Evolutionary conservation across 2,888 invertebrate species (phyloP).

Genomic region (Sipha maydis): DNA sequence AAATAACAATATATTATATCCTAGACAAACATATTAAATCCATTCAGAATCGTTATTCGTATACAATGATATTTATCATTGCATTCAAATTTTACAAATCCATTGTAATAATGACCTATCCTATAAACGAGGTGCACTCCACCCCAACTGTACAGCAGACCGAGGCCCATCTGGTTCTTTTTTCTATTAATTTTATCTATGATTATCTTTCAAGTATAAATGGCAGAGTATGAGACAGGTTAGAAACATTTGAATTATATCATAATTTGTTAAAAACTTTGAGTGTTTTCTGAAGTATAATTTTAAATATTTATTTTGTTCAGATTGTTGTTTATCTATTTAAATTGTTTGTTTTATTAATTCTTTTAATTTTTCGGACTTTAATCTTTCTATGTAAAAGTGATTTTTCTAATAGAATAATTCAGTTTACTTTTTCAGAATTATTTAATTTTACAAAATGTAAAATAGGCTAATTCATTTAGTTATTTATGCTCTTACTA

Average conservation of each 20-base stretch:
- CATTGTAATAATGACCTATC: too few species aligned
- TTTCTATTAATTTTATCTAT: too few species aligned
- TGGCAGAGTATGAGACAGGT: background rate
- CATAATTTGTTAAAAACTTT: background rate
- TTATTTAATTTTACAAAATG: background rate
- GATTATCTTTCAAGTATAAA: background rate
- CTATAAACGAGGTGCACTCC: too few species aligned
- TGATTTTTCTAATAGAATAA: background rate
- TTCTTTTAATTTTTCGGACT: background rate
- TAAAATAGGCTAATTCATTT: background rate
- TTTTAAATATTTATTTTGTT: background rate
- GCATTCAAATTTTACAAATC: too few species aligned
- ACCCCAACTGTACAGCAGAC: too few species aligned
- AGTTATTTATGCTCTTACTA: background rate
- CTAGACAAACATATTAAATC: too few species aligned
- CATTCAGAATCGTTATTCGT: too few species aligned
- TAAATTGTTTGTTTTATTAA: background rate
- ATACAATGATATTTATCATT: too few species aligned
- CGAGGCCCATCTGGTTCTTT: too few species aligned
- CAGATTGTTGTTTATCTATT: background rate
- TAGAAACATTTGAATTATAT: background rate
- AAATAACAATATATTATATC: too few species aligned
- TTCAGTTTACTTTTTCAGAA: background rate
- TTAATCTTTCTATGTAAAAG: background rate
- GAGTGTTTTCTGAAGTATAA: background rate